phyloP scores from a whole-genome alignment of 2,888 invertebrate genomes.

The Quadroppia sp. region DNA sequence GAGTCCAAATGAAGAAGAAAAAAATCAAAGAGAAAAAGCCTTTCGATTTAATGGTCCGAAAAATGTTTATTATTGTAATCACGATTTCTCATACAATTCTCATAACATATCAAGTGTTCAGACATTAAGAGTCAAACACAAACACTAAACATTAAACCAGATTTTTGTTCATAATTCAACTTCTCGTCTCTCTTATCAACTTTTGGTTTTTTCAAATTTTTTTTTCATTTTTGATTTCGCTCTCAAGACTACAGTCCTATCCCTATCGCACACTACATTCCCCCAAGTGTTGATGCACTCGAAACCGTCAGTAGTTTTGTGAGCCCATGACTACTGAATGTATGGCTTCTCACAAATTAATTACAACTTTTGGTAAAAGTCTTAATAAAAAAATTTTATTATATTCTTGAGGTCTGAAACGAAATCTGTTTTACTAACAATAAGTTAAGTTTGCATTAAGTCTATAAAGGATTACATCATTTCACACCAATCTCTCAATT shows the following conservation, averaged over 20 bases:
- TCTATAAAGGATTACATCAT: no score
- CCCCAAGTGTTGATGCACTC: conserved; percentile 30
- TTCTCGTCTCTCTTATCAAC: not conserved
- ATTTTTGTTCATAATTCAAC: conserved; percentile 15
- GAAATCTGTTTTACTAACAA: no score
- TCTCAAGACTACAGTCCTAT: not conserved
- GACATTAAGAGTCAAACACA: not conserved
- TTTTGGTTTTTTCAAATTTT: not conserved
- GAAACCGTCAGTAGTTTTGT: not conserved
- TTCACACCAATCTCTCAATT: no score
- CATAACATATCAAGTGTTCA: not conserved
- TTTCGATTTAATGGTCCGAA: conserved; percentile 1
- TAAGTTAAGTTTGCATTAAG: no score
- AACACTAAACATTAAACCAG: not conserved
- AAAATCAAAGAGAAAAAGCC: not conserved
- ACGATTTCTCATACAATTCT: conserved; percentile 8
- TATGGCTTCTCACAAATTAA: conserved; percentile 17
- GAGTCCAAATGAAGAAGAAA: no score
- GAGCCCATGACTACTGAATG: not conserved
- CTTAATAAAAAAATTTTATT: no score
- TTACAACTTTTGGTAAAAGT: not conserved
- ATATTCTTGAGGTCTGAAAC: no score
- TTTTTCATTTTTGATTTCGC: not conserved
- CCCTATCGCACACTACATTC: conserved; percentile 3
- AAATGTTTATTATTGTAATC: conserved; percentile 24